These are phyloP conservation scores for Micronisus gabar DNA, from an alignment of 2,113 vertebrate genomes.

Conservation along the genomic window DNA sequence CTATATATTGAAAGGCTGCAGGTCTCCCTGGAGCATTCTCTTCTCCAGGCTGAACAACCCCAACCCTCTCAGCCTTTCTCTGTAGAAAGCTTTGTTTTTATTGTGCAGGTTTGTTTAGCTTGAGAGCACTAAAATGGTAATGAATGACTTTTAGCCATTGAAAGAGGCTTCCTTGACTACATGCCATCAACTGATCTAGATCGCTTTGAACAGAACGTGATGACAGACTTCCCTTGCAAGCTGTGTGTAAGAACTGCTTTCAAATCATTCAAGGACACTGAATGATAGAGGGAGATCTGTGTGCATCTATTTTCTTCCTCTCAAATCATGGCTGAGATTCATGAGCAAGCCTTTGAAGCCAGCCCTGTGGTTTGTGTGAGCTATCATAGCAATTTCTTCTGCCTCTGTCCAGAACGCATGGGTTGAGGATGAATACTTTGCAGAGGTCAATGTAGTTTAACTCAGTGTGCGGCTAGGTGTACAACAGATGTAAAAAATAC, in stretches of 20 bases:
- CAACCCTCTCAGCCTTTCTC: background rate
- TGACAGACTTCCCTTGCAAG: background rate
- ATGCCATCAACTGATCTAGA: background rate
- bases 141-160: background rate
- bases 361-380: background rate
- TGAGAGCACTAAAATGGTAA: background rate
- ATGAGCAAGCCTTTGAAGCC: background rate
- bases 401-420: rapidly evolving
- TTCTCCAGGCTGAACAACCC: background rate
- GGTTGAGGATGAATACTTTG: background rate
- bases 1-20: background rate
- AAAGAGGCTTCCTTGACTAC: background rate
- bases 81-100: background rate
- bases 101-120: background rate
- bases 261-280: background rate
- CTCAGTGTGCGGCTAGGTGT: background rate
- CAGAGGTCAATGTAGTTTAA: background rate
- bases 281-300: background rate
- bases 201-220: background rate
- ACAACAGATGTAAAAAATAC: background rate
- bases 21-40: background rate
- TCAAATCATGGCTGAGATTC: background rate
- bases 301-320: background rate
- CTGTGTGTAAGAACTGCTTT: background rate
- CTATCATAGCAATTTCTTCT: background rate